Evolutionary conservation across 2,888 invertebrate genomes (phyloP), one percentile per base, ranked within the genome.

Genomic region (Psylliodes chrysocephalus): DNA sequence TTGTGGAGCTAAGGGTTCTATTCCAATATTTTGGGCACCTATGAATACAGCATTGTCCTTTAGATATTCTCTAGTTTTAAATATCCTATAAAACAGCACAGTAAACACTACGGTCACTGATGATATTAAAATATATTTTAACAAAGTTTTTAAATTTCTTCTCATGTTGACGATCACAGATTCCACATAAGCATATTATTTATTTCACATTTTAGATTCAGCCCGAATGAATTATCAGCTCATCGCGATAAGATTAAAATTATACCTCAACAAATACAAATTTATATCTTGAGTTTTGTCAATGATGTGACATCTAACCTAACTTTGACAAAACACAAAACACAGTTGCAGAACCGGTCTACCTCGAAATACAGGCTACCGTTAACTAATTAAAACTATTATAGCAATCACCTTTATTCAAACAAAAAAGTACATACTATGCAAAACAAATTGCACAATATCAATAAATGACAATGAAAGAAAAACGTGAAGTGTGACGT

Each of bases 101-200:
- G 82, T 82, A 69, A 78, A 77, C 56, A 78, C 73, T 30, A 81
- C 77, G 38, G 81, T 82, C 60, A 78, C 71, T 55, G 71, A 77
- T 33, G 80, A 78, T 28, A 82, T 67, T 53, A 81, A 60, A 44
- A 79, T 60, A 64, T 80, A 82, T 73, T 81, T 82, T 53, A 79
- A 74, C 53, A 82, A 64, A 64, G 75, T 78, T 70, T 78, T 82
- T 56, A 80, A 68, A 68, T 82, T 82, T 60, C 82, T 77, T 78
- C 77, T 79, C 82, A 82, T 82, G 19, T 46, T 69, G 67, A 35
- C 35, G 42, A 44, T n/a, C 63, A 57, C 49, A 59, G 38, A 40
- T 17, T 42, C 66, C 63, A 49, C 54, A 64, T 52, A 64, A 44
- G 46, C 60, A 64, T 60, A 55, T 15, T 15, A n/a, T 59, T 33